A percentile compares a stretch with the other conserved stretches of the same genome.
Evolutionary conservation across 2,113 vertebrate genomes (phyloP).

Genomic region (Callipepla squamata): DNA sequence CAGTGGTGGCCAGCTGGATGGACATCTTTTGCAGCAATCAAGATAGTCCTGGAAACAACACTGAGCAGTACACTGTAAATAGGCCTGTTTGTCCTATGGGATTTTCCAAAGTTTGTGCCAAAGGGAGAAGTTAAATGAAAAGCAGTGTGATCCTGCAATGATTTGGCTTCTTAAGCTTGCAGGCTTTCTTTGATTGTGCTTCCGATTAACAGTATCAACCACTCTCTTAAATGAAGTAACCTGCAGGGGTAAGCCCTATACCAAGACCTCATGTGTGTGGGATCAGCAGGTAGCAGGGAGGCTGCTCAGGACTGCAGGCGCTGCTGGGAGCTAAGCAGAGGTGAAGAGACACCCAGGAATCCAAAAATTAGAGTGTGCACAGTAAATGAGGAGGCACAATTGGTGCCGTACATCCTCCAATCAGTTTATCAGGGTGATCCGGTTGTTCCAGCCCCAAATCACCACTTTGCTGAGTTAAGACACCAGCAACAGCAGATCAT

Average conservation of each 20-base stretch:
- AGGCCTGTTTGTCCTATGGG: not conserved
- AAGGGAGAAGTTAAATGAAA: not conserved
- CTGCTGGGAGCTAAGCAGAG: not conserved
- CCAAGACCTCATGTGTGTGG: not conserved
- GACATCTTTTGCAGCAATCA: not conserved
- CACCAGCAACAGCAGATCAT: slow-evolving; percentile 19
- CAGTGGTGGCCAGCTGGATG: not conserved
- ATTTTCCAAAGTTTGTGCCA: not conserved
- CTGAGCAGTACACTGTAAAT: not conserved
- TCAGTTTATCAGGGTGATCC: not conserved
- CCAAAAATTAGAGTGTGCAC: not conserved
- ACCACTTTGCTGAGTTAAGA: not conserved
- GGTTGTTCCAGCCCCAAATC: slow-evolving; percentile 36
- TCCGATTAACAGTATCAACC: not conserved
- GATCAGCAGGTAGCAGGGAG: not conserved
- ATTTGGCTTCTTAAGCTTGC: not conserved
- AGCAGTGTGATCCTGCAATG: rapidly evolving
- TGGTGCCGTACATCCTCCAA: not conserved
- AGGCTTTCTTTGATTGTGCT: not conserved
- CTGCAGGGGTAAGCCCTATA: not conserved
- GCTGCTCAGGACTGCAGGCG: rapidly evolving
- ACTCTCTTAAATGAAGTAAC: not conserved
- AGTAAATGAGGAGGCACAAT: not conserved
- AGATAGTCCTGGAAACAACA: not conserved
- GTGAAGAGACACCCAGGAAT: not conserved